phyloP scores from a whole-genome alignment of 2,797 vertebrate species.

The Channa striata region DNA sequence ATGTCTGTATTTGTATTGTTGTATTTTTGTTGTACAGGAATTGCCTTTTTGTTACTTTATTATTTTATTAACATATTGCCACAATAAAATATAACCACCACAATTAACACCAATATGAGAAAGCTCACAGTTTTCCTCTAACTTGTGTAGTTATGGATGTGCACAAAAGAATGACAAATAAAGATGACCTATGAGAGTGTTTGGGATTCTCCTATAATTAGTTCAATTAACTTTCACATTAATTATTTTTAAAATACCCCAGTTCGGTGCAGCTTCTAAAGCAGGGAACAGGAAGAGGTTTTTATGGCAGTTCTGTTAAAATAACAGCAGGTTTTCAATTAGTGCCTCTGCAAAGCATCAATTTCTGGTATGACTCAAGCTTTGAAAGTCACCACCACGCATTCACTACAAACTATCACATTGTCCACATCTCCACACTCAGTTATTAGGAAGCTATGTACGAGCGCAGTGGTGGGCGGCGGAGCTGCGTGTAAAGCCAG shows the following conservation, averaged over 20 bases:
- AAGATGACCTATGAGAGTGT: too few relatives aligned
- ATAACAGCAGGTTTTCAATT: neutral
- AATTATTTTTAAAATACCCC: neutral
- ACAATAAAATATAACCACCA: neutral
- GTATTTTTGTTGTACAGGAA: neutral
- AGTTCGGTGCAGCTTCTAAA: neutral
- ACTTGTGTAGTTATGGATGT: too few relatives aligned
- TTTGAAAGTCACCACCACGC: too few relatives aligned
- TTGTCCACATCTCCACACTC: neutral
- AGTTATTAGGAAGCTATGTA: neutral
- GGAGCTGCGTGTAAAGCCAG: neutral
- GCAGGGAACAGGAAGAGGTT: neutral
- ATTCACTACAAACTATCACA: too few relatives aligned
- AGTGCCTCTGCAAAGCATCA: neutral
- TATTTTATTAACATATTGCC: neutral
- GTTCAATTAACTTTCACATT: too few relatives aligned
- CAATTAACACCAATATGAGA: neutral
- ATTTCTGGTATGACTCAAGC: neutral
- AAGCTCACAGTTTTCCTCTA: too few relatives aligned
- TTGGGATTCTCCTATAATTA: too few relatives aligned
- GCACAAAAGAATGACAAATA: too few relatives aligned
- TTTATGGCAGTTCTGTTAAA: neutral
- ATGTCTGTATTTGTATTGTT: too few relatives aligned
- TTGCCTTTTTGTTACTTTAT: neutral
- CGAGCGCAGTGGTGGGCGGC: neutral